Evolutionary conservation across 2,797 vertebrate genomes (phyloP).

Genomic region (Phataginus tetradactyla): DNA sequence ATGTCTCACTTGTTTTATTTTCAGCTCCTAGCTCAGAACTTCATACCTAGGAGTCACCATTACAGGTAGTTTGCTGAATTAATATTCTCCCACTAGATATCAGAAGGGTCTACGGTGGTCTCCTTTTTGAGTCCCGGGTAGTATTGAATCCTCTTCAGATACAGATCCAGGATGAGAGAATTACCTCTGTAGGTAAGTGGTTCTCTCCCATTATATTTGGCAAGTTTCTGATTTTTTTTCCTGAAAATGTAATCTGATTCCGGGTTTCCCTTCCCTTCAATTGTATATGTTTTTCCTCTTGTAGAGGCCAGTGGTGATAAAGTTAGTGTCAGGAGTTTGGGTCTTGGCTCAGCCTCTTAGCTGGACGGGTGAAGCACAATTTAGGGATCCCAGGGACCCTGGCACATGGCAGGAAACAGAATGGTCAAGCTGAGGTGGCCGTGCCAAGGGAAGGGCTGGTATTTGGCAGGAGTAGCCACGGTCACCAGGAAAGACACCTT

Average conservation of each 20-base stretch:
- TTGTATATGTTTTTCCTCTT: not conserved
- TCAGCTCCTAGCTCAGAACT: not conserved
- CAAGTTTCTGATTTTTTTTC: not conserved
- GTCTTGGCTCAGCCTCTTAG: not conserved
- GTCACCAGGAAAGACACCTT: not conserved
- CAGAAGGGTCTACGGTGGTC: not conserved
- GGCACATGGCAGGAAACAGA: not conserved
- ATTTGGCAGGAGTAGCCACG: not conserved
- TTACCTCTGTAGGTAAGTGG: not conserved
- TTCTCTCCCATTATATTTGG: not conserved
- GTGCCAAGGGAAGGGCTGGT: not conserved
- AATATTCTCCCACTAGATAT: not conserved
- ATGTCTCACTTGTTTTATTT: not conserved
- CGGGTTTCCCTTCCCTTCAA: not conserved
- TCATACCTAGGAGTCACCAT: not conserved
- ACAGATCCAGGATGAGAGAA: not conserved
- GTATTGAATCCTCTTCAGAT: not conserved
- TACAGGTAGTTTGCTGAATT: not conserved
- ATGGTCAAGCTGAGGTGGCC: not conserved
- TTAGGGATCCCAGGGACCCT: fast-evolving
- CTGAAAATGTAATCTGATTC: not conserved
- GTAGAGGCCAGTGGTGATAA: not conserved
- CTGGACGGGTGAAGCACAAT: no score
- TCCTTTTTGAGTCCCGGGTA: not conserved
- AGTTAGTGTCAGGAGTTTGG: not conserved